phyloP scores from a whole-genome alignment of 2,797 vertebrate species.

The Artibeus jamaicensis region DNA sequence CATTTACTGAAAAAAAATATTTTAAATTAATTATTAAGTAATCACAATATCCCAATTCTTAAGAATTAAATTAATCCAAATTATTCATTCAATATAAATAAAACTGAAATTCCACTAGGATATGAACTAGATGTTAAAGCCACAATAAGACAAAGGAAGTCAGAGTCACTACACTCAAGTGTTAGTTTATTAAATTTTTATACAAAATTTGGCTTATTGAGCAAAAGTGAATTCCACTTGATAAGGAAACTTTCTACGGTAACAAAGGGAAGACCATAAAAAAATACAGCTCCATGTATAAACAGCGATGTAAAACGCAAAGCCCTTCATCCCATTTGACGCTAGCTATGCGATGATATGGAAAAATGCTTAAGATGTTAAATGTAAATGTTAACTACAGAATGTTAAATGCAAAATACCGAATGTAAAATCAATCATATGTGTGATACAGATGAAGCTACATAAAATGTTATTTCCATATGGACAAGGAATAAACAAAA shows the following conservation, averaged over 20 bases:
- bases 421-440: not conserved
- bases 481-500: not conserved
- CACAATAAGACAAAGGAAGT: not conserved
- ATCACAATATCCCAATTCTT: not conserved
- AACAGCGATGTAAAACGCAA: not conserved
- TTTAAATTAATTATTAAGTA: slow-evolving; percentile 9
- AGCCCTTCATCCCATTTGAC: not conserved
- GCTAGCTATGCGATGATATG: not conserved
- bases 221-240: not conserved
- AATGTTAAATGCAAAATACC: not conserved
- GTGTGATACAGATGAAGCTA: not conserved
- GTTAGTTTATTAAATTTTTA: not conserved
- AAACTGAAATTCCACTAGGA: not conserved
- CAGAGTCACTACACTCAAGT: not conserved
- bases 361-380: not conserved
- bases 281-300: not conserved
- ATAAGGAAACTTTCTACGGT: not conserved
- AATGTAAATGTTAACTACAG: not conserved
- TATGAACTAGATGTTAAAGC: not conserved
- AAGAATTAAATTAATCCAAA: not conserved
- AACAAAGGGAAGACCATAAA: not conserved
- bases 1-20: not conserved
- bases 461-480: not conserved
- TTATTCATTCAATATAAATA: slow-evolving; percentile 23
- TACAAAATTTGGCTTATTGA: not conserved